Base-by-base conservation (phyloP, 2,797 vertebrate species). In the Alosa sapidissima region DNA sequence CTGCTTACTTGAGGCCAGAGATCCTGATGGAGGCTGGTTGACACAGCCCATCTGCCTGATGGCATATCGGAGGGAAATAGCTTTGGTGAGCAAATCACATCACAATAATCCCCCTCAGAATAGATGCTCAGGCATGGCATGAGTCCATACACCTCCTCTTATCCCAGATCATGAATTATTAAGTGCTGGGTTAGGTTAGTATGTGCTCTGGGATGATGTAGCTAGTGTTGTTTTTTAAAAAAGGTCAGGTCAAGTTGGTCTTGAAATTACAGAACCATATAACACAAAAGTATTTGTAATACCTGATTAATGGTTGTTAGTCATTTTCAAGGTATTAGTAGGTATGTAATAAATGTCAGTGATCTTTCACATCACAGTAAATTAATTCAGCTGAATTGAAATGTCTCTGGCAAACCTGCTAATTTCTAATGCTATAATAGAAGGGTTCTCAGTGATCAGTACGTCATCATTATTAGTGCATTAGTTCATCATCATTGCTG, bases 31-130 rank as follows among this genome's bases (percentile, higher is more conserved):
- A 36, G 13, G 65, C 3, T 72, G 33, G 16, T 6, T 58, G 55
- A 2, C 65, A 36, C 62, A 60, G 68, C 75, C 52, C 72, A 48
- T 86, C 84, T 87, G 68, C 19, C 81, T 75, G 24, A 83, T 52
- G 65, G 85, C 45, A 13, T 81, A 87, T 87, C 49, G 21, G 9
- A 84, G 84, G 45, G 60, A 82, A 86, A 84, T 84, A 62, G 75
- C 84, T 84, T 78, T 52, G 16, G 52, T 54, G 81, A n/a, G 45
- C 58, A 14, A 81, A 49, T 78, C 47, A 28, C 3, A 14, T 72
- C 81, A 49, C 81, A 81, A n/a, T 60, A 81, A 84, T 83, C 48
- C 82, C 16, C 33, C 49, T 78, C 81, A 82, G 82, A 85, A 84
- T 86, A 88, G 83, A 88, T 84, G 47, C 81, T 62, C 49, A 1